Evolutionary conservation across 2,888 invertebrate species (phyloP).

Genomic region (Cephus spinipes): DNA sequence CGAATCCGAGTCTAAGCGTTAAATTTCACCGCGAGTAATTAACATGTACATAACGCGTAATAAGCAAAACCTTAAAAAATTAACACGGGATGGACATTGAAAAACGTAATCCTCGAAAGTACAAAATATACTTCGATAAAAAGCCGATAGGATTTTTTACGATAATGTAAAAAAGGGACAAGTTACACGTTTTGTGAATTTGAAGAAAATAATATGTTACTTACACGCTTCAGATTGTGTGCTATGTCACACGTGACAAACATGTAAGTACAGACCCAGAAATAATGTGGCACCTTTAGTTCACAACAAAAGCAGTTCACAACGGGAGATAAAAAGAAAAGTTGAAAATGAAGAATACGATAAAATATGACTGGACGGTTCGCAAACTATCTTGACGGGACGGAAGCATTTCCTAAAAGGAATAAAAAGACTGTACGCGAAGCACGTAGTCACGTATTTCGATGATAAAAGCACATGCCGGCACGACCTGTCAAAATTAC

Average conservation of each 20-base stretch:
- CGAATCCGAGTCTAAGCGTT: background rate
- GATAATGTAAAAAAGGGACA: background rate
- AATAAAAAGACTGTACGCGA: background rate
- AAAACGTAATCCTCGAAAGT: background rate
- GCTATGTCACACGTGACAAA: background rate
- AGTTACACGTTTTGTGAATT: background rate
- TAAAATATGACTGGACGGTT: background rate
- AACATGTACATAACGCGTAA: background rate
- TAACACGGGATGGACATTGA: background rate
- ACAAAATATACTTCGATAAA: too few species aligned
- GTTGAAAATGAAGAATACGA: background rate
- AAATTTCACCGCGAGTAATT: background rate
- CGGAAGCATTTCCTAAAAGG: background rate
- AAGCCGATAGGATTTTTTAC: background rate
- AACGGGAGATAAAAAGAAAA: background rate
- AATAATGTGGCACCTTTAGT: background rate
- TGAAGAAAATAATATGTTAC: background rate
- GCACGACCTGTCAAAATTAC: slow-evolving; percentile 31
- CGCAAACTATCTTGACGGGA: background rate
- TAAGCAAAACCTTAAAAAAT: background rate
- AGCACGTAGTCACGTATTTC: background rate
- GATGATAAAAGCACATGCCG: slow-evolving; percentile 27
- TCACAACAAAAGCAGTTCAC: background rate
- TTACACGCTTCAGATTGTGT: background rate
- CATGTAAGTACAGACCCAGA: background rate